Conservation (phyloP, 2,113 vertebrate genomes). For the Pagrus major region DNA sequence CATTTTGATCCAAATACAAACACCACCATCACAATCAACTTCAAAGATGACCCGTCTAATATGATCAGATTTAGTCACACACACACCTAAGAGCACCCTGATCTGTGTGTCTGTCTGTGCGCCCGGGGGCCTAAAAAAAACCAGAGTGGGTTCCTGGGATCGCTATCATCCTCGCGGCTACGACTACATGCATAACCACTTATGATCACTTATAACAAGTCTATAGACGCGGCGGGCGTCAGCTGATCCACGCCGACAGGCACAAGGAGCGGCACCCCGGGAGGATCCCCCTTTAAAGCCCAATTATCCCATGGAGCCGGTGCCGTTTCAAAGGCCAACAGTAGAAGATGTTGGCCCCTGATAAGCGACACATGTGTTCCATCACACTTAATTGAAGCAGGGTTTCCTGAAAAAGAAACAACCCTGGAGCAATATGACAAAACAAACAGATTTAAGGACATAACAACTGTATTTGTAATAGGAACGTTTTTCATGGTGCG, state of each 20-base stretch:
- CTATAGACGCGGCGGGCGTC: conserved; percentile 65
- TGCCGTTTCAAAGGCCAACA: conserved; percentile 79
- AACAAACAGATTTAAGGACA: conserved; percentile 82
- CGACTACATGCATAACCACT: conserved; percentile 71
- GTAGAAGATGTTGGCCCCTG: conserved; percentile 78
- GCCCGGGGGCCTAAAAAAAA: conserved; percentile 60
- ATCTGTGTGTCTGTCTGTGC: conserved; percentile 27
- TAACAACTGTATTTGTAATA: conserved; percentile 78
- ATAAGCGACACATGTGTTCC: conserved; percentile 85
- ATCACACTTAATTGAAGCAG: conserved; percentile 85
- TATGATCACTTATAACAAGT: conserved; percentile 67
- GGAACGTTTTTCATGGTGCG: conserved; percentile 67
- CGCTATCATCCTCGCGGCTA: conserved; percentile 63
- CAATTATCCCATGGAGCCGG: conserved; percentile 78
- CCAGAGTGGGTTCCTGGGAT: conserved; percentile 48
- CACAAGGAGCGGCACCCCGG: conserved; percentile 67
- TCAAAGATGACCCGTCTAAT: conserved; percentile 63
- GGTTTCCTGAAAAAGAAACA: conserved; percentile 78
- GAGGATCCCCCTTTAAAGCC: conserved; percentile 80
- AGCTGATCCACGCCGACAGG: conserved; percentile 74
- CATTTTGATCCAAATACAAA: background rate
- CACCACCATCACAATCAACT: conserved; percentile 9
- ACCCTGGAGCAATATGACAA: conserved; percentile 77
- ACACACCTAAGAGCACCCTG: conserved; percentile 33
- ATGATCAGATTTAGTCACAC: conserved; percentile 60